A percentile compares a stretch with the other conserved stretches of the same genome.
These are phyloP conservation scores for Empidonax alnorum DNA, from an alignment of 2,113 vertebrate species.

Conservation along the genomic window DNA sequence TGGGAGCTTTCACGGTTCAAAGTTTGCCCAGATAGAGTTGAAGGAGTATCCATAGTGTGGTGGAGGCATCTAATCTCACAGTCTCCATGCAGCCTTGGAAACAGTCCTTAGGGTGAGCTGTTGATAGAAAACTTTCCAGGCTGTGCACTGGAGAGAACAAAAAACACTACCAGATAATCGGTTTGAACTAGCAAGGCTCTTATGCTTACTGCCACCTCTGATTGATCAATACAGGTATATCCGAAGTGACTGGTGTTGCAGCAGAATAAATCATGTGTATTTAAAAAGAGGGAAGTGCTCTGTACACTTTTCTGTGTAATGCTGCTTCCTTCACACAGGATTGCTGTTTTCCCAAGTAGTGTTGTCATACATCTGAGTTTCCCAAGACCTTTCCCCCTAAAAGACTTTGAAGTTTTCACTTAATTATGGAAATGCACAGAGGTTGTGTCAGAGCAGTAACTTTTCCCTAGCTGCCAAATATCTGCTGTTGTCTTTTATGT, in stretches of 20 bases:
- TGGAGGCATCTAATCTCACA: background rate
- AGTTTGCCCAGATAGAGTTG: background rate
- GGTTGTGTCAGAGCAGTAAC: background rate
- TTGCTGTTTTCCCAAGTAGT: background rate
- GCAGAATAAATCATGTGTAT: fast-evolving
- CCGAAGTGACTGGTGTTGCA: background rate
- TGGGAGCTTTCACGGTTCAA: background rate
- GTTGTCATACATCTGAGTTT: background rate
- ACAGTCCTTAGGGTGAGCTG: background rate
- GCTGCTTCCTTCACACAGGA: fast-evolving
- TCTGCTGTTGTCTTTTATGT: background rate
- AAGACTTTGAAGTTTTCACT: background rate
- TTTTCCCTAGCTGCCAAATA: background rate
- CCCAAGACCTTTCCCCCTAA: background rate
- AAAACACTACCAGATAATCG: background rate
- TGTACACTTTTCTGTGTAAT: fast-evolving
- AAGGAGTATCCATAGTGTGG: background rate
- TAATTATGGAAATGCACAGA: background rate
- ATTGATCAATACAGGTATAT: background rate
- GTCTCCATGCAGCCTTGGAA: background rate
- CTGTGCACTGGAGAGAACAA: background rate
- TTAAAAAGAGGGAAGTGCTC: background rate
- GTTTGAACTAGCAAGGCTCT: background rate
- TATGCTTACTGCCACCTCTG: background rate
- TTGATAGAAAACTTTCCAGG: background rate